Conservation (phyloP, 2,888 invertebrate genomes). For the Bombyx huttoni region DNA sequence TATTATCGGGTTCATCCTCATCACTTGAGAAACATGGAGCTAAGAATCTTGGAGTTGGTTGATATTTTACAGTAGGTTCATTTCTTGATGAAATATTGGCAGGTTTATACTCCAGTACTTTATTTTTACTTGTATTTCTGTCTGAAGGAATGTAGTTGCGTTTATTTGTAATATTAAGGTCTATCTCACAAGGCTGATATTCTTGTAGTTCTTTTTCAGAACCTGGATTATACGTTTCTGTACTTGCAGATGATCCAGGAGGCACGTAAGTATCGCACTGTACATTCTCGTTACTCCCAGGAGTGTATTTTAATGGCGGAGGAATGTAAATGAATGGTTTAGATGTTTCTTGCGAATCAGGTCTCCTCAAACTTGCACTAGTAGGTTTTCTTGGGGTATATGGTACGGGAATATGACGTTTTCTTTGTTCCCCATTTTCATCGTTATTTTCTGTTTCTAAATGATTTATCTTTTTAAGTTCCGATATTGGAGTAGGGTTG, state of each 20-base stretch:
- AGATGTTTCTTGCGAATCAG: constrained; percentile 43
- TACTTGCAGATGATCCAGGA: constrained; percentile 42
- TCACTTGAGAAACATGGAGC: constrained; percentile 67
- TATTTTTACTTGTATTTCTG: constrained; percentile 43
- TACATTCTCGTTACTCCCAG: constrained; percentile 41
- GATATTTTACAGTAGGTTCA: constrained; percentile 45
- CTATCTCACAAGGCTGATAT: constrained; percentile 42
- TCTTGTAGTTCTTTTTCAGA: constrained; percentile 42
- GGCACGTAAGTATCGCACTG: constrained; percentile 54
- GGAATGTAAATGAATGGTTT: constrained; percentile 58
- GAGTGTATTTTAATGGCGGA: constrained; percentile 47
- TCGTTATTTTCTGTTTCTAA: constrained; percentile 35
- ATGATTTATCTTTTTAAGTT: constrained; percentile 63
- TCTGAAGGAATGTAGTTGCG: constrained; percentile 59
- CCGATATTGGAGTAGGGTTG: constrained; percentile 77
- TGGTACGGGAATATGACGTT: constrained; percentile 64
- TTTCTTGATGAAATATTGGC: constrained; percentile 36
- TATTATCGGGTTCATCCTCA: constrained; percentile 54
- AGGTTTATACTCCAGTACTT: constrained; percentile 60
- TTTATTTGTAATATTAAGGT: constrained; percentile 26
- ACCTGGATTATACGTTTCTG: constrained; percentile 55
- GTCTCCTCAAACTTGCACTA: constrained; percentile 41
- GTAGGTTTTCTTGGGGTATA: constrained; percentile 64
- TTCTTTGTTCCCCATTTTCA: constrained; percentile 43
- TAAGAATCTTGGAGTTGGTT: constrained; percentile 56